Evolutionary conservation across 1,140 invertebrate species (phyloP).

Genomic region (Muscidifurax raptorellus): DNA sequence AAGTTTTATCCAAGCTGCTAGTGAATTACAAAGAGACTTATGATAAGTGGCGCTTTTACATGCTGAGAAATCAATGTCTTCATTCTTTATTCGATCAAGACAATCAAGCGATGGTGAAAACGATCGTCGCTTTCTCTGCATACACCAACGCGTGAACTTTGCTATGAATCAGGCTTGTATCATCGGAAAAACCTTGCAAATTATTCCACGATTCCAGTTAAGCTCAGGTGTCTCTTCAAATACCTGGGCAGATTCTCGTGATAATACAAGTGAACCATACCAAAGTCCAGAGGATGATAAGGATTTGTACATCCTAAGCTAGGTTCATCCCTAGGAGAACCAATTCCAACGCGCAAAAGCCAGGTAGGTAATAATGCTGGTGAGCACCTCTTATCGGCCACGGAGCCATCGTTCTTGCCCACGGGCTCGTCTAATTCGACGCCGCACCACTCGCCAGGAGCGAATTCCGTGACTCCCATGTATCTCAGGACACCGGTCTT

Average conservation of each 20-base stretch:
- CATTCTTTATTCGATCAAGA: neutral
- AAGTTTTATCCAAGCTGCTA: neutral
- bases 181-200: constrained; percentile 14
- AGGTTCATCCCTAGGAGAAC: neutral
- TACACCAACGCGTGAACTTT: neutral
- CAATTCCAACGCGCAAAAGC: neutral
- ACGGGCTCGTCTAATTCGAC: constrained; percentile 94
- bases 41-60: neutral
- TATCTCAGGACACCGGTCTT: constrained; percentile 92
- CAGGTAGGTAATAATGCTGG: neutral
- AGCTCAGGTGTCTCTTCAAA: neutral
- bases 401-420: constrained; percentile 97
- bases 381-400: constrained; percentile 84
- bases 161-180: neutral
- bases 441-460: constrained; percentile 94
- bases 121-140: neutral
- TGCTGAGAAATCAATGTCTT: neutral
- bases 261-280: neutral
- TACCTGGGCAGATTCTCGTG: neutral
- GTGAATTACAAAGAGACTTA: neutral
- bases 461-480: constrained; percentile 92
- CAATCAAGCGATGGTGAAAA: neutral
- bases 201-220: neutral
- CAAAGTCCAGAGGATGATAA: neutral
- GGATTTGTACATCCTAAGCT: neutral